A percentile compares a stretch with the other conserved stretches of the same genome.
phyloP scores from a whole-genome alignment of 2,888 invertebrate genomes.

The Meiosimyza platycephala region DNA sequence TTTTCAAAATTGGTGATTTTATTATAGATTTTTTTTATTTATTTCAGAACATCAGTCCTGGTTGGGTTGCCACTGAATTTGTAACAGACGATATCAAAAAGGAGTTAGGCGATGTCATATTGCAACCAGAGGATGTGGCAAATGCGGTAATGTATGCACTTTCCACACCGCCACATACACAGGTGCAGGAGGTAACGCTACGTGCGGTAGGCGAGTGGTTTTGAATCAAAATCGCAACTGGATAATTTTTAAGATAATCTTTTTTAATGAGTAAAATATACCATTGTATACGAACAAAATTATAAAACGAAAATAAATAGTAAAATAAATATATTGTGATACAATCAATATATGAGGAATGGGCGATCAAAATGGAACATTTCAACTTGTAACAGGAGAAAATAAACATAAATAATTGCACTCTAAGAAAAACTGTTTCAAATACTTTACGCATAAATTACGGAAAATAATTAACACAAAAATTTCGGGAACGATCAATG shows the following conservation, averaged over 20 bases:
- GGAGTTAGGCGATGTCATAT: conserved; percentile 52
- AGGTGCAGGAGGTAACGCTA: conserved; percentile 60
- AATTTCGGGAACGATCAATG: no score
- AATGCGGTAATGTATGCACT: conserved; percentile 60
- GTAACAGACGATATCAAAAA: conserved; percentile 56
- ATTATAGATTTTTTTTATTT: conserved; percentile 8
- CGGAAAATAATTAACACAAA: no score
- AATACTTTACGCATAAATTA: no score
- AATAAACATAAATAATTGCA: no score
- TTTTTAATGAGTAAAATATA: background rate
- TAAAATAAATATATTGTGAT: background rate
- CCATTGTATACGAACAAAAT: background rate
- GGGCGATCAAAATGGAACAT: no score
- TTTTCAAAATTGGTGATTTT: background rate
- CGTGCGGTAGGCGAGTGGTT: conserved; percentile 61
- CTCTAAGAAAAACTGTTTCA: no score
- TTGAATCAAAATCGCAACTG: conserved; percentile 20
- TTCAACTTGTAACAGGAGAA: no score
- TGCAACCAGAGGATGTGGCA: conserved; percentile 60
- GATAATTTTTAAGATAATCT: background rate
- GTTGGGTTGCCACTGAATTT: conserved; percentile 62
- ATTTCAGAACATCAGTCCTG: conserved; percentile 61
- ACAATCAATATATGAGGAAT: background rate
- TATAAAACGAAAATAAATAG: background rate
- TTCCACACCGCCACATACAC: conserved; percentile 56